Base-by-base conservation (phyloP, 2,888 invertebrate species). In the Sialis lutaria region DNA sequence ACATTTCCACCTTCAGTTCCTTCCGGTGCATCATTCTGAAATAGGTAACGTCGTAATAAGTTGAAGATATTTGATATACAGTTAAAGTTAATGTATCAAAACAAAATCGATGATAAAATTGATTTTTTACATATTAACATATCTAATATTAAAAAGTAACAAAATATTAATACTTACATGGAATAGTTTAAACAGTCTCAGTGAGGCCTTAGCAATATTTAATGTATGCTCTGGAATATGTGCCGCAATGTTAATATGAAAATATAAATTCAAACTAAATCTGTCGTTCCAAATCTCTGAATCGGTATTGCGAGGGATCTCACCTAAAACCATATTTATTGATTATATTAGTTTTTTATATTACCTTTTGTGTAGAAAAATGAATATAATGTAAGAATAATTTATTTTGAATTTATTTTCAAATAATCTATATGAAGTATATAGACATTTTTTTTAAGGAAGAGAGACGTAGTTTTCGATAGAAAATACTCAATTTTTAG, bases 231-330 rank as follows among this genome's bases (percentile, higher is more conserved):
- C 64, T 33, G 61, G 61, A 1, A 57, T 49, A n/a, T 58, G 53
- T 30, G 66, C 58, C 7, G 67, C 64, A 41, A 65, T 61, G 48
- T 68, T 69, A 47, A 75, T 59, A 51, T 73, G 69, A 56, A 75
- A 76, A 53, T 66, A 66, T 53, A 76, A 61, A 56, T 74, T 74
- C 69, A 75, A 72, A 3, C 65, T 61, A 48, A 66, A 65, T 12
- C 68, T 65, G 48, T 71, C 67, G 37, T 63, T 61, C 73, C 74
- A 74, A 2, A 67, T 56, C 34, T 74, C 75, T 48, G 66, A 61
- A 48, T 74, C 73, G 5, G 72, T 70, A 53, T 72, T 70, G 48
- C 65, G 59, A 1, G 75, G 75, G 12, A 69, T 53, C 52, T 69
- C 70, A 60, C 76, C 75, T 75, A 35, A 9, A 44, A 44, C 22